These are phyloP conservation scores for Diadromus collaris DNA, from an alignment of 2,888 invertebrate species.

Conservation along the genomic window DNA sequence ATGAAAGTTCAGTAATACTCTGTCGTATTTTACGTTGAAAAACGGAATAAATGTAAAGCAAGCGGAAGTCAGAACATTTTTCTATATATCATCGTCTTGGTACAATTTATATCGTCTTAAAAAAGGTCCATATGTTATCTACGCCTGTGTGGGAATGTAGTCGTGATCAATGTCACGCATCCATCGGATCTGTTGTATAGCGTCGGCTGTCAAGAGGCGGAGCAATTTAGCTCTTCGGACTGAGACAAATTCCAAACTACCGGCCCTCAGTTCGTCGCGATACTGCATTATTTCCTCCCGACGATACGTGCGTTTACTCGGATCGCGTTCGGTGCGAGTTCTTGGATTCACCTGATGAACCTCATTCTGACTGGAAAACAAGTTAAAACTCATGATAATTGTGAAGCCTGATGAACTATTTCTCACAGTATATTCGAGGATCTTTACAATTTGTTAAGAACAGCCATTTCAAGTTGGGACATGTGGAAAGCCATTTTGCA, in stretches of 20 bases:
- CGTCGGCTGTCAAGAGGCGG: conserved; percentile 59
- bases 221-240: conserved; percentile 63
- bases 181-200: conserved; percentile 61
- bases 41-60: no score
- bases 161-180: conserved; percentile 67
- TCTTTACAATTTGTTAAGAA: conserved; percentile 45
- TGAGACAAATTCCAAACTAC: conserved; percentile 56
- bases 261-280: conserved; percentile 56
- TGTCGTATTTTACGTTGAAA: no score
- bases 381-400: background rate
- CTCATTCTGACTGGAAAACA: conserved; percentile 48
- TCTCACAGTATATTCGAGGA: background rate
- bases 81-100: no score
- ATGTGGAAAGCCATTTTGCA: conserved; percentile 28
- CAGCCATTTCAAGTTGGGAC: conserved; percentile 46
- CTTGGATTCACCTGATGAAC: conserved; percentile 40
- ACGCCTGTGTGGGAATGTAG: conserved; percentile 69
- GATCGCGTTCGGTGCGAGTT: conserved; percentile 32
- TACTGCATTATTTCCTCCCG: conserved; percentile 57
- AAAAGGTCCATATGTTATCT: conserved; percentile 57
- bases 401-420: background rate
- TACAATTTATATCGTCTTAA: background rate
- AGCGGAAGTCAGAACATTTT: no score
- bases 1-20: conserved; percentile 56
- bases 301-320: conserved; percentile 39